Base-by-base conservation (phyloP, 2,113 vertebrate genomes). In the Scomber scombrus region DNA sequence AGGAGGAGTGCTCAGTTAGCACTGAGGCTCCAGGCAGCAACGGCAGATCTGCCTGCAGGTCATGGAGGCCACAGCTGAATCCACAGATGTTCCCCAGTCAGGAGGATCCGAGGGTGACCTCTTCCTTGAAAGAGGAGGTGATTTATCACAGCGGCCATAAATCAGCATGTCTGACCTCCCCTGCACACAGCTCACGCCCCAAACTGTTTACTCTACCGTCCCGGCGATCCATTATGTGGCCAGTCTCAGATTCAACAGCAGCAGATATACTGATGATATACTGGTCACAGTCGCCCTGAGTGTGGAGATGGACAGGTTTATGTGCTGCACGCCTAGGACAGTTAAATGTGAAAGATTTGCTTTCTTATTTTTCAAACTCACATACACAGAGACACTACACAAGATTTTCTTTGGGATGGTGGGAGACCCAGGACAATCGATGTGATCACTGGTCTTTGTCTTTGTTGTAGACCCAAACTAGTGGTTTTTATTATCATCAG, bases 21-120 rank as follows among this genome's bases (percentile, higher is more conserved):
- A 85, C 75, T 57, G 67, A 85, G 82, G 67, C 64, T 74, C 29
- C 63, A 52, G 75, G 51, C 66, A 65, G 51, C 71, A 61, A 82
- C 80, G 19, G 55, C 84, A 56, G 69, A 73, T 34, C 58, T 56
- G 89, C 78, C 79, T 76, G 63, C 69, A 69, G 92, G 91, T 91
- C 90, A 74, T 1, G 15, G 76, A 91, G 92, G 92, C 80, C 91
- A 91, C 93, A 94, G 93, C 93, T 94, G 93, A 94, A 90, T 91
- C 92, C 89, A 93, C 93, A 95, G 86, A 94, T 86, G 83, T 61
- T 88, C 71, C 74, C 88, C 87, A 70, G 75, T 71, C 84, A 81
- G 55, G 67, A 89, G 63, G 82, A 90, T 90, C 85, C 69, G 87
- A 88, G 71, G 65, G 64, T 92, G 91, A 89, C 91, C 92, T 80